Base-by-base conservation (phyloP, 2,888 invertebrate genomes). In the Cryptosula pallasiana region DNA sequence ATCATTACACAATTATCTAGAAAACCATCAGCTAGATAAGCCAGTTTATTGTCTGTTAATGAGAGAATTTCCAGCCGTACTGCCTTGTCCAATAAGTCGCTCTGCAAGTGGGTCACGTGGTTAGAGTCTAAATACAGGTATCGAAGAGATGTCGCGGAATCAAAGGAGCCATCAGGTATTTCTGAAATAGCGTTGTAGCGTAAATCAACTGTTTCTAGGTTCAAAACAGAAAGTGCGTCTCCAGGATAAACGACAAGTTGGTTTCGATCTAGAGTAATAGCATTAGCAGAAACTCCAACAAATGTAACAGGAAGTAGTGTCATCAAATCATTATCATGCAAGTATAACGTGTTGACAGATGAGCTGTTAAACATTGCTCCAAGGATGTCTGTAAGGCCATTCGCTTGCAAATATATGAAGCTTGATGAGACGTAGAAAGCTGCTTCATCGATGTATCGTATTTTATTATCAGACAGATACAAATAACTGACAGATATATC, bases 111-210 rank as follows among this genome's bases (percentile, higher is more conserved):
- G 5, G 74, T 72, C 1, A 78, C 72, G 2, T 69, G 23, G 72
- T 78, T 78, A 72, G 74, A 75, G 34, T 74, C 72, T 13, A 77
- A 55, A 45, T 73, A 35, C 23, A 78, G 73, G n/a, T 58, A 45
- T 36, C 75, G 35, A 29, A 78, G 71, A 25, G 70, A 74, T 9
- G 75, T 75, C 54, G 76, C 74, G 35, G 75, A 75, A 9, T 70
- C 34, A 55, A 78, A 77, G 9, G 77, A 76, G 23, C 76, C 77
- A 34, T 75, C 75, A 5, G 76, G 75, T 23, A 78, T 74, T 55
- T 74, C 75, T 0, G 29, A 13, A 34, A 77, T 71, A 2, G 57
- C 25, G 69, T 78, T 78, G 54, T 73, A 73, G 23, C 73, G 69
- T 25, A 78, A 71, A 27, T 74, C 73, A 29, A 76, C 76, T 71